Percentiles rank a stretch among this genome's conserved stretches.
These are phyloP conservation scores for Ctenopoma kingsleyae DNA, from an alignment of 2,797 vertebrate genomes.

Conservation along the genomic window DNA sequence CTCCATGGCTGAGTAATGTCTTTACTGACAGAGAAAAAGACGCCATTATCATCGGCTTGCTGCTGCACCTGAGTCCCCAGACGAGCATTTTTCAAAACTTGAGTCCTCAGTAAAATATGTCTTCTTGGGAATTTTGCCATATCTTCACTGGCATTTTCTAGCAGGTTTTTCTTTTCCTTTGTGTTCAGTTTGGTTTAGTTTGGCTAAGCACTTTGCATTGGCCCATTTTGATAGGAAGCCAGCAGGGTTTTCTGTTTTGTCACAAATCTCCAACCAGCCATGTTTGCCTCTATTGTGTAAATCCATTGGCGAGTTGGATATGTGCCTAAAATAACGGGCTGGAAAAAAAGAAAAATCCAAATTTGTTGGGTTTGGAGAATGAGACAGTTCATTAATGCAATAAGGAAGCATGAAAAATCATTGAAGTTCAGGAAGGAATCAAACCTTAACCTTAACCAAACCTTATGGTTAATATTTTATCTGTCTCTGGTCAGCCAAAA, in stretches of 20 bases:
- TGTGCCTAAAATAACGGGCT: conserved; percentile 7
- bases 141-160: background rate
- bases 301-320: conserved; percentile 8
- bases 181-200: conserved; percentile 2
- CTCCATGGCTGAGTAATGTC: conserved; percentile 45
- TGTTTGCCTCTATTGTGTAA: conserved; percentile 23
- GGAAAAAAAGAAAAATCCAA: background rate
- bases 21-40: conserved; percentile 39
- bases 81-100: conserved; percentile 25
- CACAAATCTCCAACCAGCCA: conserved; percentile 25
- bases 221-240: conserved; percentile 17
- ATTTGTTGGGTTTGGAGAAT: conserved; percentile 17
- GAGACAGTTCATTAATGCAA: conserved; percentile 8
- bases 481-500: too few species aligned
- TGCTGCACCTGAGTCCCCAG: conserved; percentile 61
- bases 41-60: conserved; percentile 42
- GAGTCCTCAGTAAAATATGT: conserved; percentile 16
- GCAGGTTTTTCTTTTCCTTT: background rate
- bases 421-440: background rate
- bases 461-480: too few species aligned
- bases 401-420: conserved; percentile 1
- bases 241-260: conserved; percentile 27
- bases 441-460: too few species aligned
- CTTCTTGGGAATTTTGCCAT: background rate
- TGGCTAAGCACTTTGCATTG: background rate